Evolutionary conservation across 2,888 invertebrate species (phyloP).

Genomic region (Leptopterna dolabrata): DNA sequence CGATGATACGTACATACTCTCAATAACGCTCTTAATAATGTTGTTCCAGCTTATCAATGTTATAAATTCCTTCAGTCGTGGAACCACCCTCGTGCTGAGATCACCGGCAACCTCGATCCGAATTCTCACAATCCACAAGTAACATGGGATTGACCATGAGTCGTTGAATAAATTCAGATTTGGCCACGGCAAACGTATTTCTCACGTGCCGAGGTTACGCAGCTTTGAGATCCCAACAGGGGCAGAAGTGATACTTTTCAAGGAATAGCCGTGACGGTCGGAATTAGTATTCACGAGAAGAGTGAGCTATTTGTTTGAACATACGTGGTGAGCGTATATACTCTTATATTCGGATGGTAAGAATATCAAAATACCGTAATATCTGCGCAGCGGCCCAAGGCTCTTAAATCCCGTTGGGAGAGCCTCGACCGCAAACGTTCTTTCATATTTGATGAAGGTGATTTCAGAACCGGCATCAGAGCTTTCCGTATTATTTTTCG

Average conservation of each 20-base stretch:
- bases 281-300: constrained; percentile 23
- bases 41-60: too few species aligned
- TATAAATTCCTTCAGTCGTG: too few species aligned
- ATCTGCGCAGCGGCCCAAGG: background rate
- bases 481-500: too few species aligned
- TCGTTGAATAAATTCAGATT: too few species aligned
- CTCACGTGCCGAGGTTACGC: too few species aligned
- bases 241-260: background rate
- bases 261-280: background rate
- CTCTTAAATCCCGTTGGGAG: background rate
- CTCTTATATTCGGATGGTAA: background rate
- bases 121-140: too few species aligned
- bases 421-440: background rate
- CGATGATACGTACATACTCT: too few species aligned
- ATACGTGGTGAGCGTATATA: background rate
- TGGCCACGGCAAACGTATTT: too few species aligned
- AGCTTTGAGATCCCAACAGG: background rate
- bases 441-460: background rate
- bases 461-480: background rate
- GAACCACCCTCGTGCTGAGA: too few species aligned
- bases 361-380: background rate
- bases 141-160: too few species aligned
- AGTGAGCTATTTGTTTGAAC: constrained; percentile 1
- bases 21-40: too few species aligned
- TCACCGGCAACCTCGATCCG: too few species aligned